Evolutionary conservation across 2,888 invertebrate genomes (phyloP), one percentile per base, ranked within the genome.

Genomic region (Limnephilus lunatus): DNA sequence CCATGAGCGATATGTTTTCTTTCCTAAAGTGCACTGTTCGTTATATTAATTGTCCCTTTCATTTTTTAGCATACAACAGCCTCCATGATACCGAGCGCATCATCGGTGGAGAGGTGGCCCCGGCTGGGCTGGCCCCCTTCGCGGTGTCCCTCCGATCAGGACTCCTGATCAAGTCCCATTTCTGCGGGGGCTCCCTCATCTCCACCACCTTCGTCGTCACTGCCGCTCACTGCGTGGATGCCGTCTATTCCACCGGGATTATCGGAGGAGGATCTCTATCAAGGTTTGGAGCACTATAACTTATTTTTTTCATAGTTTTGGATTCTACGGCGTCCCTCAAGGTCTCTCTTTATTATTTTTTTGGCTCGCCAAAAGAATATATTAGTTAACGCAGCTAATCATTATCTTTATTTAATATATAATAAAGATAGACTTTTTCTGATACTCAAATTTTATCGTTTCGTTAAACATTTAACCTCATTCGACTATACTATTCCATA

Each of bases 161-260:
- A 25, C 35, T 87, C 25, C 25, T 93, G 15, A 88, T 91, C 53
- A 91, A 85, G 81, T 91, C 91, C 39, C 93, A 93, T 53, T 93
- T 93, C 92, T 93, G 93, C 82, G 93, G 93, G 19, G 93, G 90
- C 19, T 89, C 93, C 44, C 39, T 93, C 30, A 89, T 93, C 39
- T 89, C 90, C 48, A 12, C 88, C 80, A 80, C 80, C 25, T 91
- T 85, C 31, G 90, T 93, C 14, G 80, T 90, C 11, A 92, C 93
- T 30, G 93, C 93, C 5, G 93, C 93, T n/a, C 93, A 93, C 87
- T 93, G 93, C 68, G 89, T 93, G 25, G 92, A 92, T 89, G 90
- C 91, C 25, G 89, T 93, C 14, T 93, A 81, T 44, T 89, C 89
- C 19, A 30, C 25, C 31, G 39, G 90, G 11, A 90, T 90, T 31